Conservation (phyloP, 2,888 invertebrate species). For the Heterodera filipjevi region DNA sequence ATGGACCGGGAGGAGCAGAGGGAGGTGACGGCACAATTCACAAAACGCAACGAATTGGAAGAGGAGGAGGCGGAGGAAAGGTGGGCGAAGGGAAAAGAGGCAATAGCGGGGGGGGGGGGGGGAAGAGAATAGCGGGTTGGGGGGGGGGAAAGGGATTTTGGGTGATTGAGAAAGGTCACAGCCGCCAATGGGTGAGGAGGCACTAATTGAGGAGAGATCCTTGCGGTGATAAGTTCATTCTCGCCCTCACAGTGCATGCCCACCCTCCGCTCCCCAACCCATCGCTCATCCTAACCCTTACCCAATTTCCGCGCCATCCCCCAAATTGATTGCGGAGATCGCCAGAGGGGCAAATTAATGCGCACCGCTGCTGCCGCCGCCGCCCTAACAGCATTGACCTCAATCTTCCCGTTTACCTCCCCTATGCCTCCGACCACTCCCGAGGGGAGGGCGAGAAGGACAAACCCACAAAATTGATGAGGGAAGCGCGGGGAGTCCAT, state of each 20-base stretch:
- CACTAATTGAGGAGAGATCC: conserved; percentile 8
- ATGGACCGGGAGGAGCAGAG: not conserved
- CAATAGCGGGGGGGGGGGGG: not conserved
- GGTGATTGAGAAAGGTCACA: conserved; percentile 1
- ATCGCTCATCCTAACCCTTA: conserved; percentile 9
- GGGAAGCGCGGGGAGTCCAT: not conserved
- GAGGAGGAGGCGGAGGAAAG: conserved; percentile 8
- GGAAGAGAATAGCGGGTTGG: not conserved
- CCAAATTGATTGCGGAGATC: conserved; percentile 26
- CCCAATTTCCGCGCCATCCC: not conserved
- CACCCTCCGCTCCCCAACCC: not conserved
- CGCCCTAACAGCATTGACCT: conserved; percentile 25
- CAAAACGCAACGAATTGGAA: not conserved
- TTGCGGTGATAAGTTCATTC: not conserved
- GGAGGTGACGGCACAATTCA: not conserved
- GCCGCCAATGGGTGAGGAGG: not conserved
- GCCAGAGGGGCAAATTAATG: conserved; percentile 30
- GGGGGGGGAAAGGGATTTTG: not conserved
- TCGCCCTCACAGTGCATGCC: not conserved
- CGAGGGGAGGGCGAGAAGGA: not conserved
- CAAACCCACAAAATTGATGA: conserved; percentile 11
- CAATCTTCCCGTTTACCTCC: conserved; percentile 25
- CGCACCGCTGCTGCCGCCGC: conserved; percentile 13
- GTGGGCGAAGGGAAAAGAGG: not conserved
- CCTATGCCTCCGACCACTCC: conserved; percentile 16